These are phyloP conservation scores for Phaethon lepturus DNA, from an alignment of 2,113 vertebrate genomes.

Conservation along the genomic window DNA sequence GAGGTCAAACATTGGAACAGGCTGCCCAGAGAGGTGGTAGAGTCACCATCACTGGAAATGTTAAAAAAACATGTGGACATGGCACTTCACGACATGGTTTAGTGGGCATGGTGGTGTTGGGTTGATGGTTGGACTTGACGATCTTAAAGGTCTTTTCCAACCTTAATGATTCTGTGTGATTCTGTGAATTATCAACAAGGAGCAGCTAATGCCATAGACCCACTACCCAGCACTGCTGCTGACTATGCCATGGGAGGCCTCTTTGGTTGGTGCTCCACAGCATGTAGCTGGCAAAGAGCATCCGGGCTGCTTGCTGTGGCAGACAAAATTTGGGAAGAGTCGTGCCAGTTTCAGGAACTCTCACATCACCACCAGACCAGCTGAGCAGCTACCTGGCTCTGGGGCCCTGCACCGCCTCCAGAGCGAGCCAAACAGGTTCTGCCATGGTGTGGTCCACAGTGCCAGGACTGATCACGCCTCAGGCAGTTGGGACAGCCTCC, in stretches of 20 bases:
- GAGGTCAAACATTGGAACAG: no score
- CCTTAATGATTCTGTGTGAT: no score
- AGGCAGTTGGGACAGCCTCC: background rate
- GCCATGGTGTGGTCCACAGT: background rate
- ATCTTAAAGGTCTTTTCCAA: no score
- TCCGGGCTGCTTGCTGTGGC: fast-evolving
- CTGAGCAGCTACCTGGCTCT: conserved; percentile 39
- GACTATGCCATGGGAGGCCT: fast-evolving
- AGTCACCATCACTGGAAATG: no score
- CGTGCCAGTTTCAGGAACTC: background rate
- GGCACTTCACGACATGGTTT: no score
- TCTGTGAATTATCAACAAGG: background rate
- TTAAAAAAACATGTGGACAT: no score
- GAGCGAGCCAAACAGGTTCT: conserved; percentile 43
- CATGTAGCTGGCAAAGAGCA: background rate
- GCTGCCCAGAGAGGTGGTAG: no score
- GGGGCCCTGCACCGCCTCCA: background rate
- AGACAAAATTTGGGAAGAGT: fast-evolving
- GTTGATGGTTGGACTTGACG: no score
- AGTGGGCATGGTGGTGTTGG: no score
- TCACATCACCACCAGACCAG: conserved; percentile 19
- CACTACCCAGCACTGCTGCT: fast-evolving
- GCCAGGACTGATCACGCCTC: background rate
- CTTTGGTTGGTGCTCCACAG: background rate
- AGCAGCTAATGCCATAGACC: background rate